A percentile compares a stretch with the other conserved stretches of the same genome.
Evolutionary conservation across 2,113 vertebrate genomes (phyloP).

Genomic region (Kobus ellipsiprymnus): DNA sequence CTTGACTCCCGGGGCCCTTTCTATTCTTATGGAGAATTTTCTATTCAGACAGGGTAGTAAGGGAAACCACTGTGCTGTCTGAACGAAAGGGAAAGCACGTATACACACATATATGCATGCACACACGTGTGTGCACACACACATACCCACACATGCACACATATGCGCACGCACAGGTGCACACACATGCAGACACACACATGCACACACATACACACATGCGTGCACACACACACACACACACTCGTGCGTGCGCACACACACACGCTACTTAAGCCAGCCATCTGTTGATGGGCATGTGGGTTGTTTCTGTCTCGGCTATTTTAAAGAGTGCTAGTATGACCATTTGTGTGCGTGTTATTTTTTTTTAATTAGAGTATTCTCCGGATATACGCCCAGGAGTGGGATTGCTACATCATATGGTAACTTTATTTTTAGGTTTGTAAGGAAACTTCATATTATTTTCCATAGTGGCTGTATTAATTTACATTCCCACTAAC

Average conservation of each 20-base stretch:
- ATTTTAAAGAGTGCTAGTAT: not conserved
- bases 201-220: not conserved
- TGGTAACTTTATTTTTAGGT: not conserved
- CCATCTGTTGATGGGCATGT: not conserved
- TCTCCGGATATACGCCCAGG: not conserved
- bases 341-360: not conserved
- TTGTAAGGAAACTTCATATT: not conserved
- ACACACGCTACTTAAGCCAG: not conserved
- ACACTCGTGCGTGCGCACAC: accelerated
- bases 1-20: not conserved
- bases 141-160: not conserved
- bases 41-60: not conserved
- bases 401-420: not conserved
- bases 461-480: not conserved
- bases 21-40: not conserved
- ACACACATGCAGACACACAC: no score
- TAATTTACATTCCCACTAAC: not conserved
- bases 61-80: not conserved
- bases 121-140: accelerated
- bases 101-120: accelerated
- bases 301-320: not conserved
- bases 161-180: accelerated
- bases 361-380: not conserved
- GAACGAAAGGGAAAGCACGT: not conserved
- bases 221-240: accelerated